Evolutionary conservation across 1,140 invertebrate species (phyloP), one percentile per base, ranked within the genome.

Genomic region (Penaeus indicus): DNA sequence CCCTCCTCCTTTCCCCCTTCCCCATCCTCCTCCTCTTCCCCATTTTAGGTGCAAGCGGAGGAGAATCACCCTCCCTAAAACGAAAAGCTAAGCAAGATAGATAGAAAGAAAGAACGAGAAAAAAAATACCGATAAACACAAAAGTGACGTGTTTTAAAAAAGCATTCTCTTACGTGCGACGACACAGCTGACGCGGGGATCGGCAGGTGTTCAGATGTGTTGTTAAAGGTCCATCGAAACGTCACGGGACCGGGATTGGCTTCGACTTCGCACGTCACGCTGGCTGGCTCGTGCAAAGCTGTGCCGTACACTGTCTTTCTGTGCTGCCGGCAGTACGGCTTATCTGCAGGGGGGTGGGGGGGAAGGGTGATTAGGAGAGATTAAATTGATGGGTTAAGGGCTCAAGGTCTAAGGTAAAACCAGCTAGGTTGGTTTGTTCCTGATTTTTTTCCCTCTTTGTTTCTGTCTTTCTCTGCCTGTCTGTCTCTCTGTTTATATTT

Each of bases 231-330:
- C 96, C 96, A 96, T 67, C 94, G 94, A 92, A 96, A 96, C 87
- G 93, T 94, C 16, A 96, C 95, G 19, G 91, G 89, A 90, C 94
- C 93, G 7, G 97, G 97, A 93, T 97, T 97, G n/a, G 96, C 96
- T 90, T 97, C 96, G 67, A 98, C 93, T 92, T 97, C 96, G 92
- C 97, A 98, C 5, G 95, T 94, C 84, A 97, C 96, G 90, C 94
- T 95, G 19, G 95, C 95, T 10, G 94, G 94, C 92, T 97, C 97
- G 72, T 96, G 95, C 75, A 96, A 94, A 0, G 96, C 97, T 3
- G 96, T 96, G 22, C 96, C 96, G 91, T 96, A 96, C 21, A 92
- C 90, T 18, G 88, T 87, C 67, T 92, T 92, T 60, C 90, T 91
- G 69, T 87, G 83, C 18, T 90, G 85, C 79, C 91, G 91, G 89